Base-by-base conservation (phyloP, 2,888 invertebrate genomes). In the Actias luna region DNA sequence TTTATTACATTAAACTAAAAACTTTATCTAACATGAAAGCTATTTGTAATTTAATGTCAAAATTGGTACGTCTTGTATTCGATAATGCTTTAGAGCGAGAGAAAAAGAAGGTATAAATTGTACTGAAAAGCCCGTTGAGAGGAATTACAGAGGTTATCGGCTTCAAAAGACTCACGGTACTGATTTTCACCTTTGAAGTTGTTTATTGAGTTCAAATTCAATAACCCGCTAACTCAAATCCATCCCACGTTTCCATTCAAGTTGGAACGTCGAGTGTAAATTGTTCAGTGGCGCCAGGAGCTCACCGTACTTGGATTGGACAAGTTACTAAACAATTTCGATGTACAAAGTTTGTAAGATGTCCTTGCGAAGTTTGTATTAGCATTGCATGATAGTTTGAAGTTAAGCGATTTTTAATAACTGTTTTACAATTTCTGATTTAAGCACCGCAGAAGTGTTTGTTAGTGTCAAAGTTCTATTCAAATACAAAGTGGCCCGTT, bases 271-370 rank as follows among this genome's bases (percentile, higher is more conserved):
- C 55, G 25, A 39, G 61, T 59, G 42, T 57, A 57, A 61, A 61
- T 39, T 50, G 59, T 67, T 70, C 71, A 70, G 63, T 68, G 67
- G 63, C 70, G 65, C 67, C 66, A 60, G 66, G 66, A 74, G 69
- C 70, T 75, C 64, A 50, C 68, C 65, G 67, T 70, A 70, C 12
- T 70, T 69, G 74, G 72, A 79, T 77, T 77, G 77, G 65, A 62
- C 70, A 77, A 79, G 73, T 59, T 59, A 12, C 16, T 22, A 42
- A 29, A 57, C 57, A 61, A 57, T 61, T 57, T 35, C 55, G 35
- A 18, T 27, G 35, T 29, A 22, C 29, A 29, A 7, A 25, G 46
- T 50, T 25, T 1, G 46, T 50, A 25, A 25, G 25, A 22, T 50
- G 46, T 50, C 25, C 46, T 50, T 50, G 14, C 25, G 12, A 50